Percentiles rank a stretch among this genome's conserved stretches.
These are phyloP conservation scores for Hippocampus barbouri DNA, from an alignment of 2,113 vertebrate genomes.

Conservation along the genomic window DNA sequence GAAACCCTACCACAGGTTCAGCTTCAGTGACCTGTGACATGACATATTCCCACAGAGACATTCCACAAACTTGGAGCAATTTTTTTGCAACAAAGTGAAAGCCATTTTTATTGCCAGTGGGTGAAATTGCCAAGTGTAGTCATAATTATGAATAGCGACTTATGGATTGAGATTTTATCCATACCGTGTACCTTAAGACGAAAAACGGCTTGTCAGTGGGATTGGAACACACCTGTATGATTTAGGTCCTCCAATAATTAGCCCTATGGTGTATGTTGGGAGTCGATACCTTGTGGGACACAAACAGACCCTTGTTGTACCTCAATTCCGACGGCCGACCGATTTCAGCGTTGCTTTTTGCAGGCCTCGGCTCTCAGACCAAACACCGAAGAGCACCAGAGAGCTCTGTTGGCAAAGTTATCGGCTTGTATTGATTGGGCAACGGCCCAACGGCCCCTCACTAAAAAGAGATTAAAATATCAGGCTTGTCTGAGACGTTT, in stretches of 20 bases:
- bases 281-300: background rate
- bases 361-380: conserved; percentile 57
- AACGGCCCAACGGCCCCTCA: conserved; percentile 68
- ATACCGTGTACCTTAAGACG: background rate
- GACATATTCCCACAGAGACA: background rate
- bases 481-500: conserved; percentile 74
- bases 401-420: conserved; percentile 68
- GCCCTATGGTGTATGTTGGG: background rate
- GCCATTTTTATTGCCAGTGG: background rate
- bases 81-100: background rate
- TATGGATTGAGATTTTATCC: too few species aligned
- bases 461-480: conserved; percentile 76
- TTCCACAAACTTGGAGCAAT: background rate
- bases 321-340: background rate
- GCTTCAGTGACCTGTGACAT: background rate
- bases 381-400: conserved; percentile 65
- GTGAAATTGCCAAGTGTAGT: background rate
- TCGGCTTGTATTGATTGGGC: conserved; percentile 71
- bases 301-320: background rate
- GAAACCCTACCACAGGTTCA: background rate
- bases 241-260: background rate
- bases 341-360: conserved; percentile 49
- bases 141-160: background rate
- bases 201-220: background rate
- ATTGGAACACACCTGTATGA: background rate